Evolutionary conservation across 92 coral and sea anemone genomes (phyloP), one percentile per base, ranked within the genome.

Genomic region (Phenganax subtilis): DNA sequence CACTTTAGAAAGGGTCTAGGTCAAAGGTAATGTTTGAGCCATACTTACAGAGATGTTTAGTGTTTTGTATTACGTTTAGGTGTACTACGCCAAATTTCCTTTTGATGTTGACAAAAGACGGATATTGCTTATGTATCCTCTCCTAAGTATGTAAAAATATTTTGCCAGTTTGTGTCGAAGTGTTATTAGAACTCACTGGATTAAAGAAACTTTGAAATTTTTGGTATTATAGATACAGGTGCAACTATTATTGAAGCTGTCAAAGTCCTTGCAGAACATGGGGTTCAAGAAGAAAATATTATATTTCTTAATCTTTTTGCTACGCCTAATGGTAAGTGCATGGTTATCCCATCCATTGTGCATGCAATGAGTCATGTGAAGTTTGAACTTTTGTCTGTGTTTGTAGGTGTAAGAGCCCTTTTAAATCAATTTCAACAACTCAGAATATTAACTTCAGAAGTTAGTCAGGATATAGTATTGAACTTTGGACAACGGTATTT

Each of bases 71-170:
- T 54, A 62, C 64, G 9, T 65, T 28, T 80, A 96, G 99, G 96
- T 96, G 10, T 96, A 96, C 85, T 96, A 96, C 89, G 97, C 99
- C 31, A 96, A 96, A 83, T 96, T 96, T 75, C 99, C 99, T 52
- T 88, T 90, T 52, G 99, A 92, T 76, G 89, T 96, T 71, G 96
- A 90, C 47, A 88, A 87, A 53, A 82, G 99, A 81, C 92, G 85
- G 80, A 94, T 96, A 16, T 84, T 96, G n/a, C 85, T 96, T 9
- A 96, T 96, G 99, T 96, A 96, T 75, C 99, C 99, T 47, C 76
- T 96, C 51, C 72, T 96, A 69, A 92, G 99, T 96, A 78, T 89
- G 99, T 85, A 65, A 14, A 11, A 69, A 17, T 20, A 7, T 69
- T 2, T 69, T 3, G 52, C 17, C 12, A 8, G 12, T 69, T 15